These are phyloP conservation scores for Pyrrhosoma nymphula DNA, from an alignment of 2,888 invertebrate species.

Conservation along the genomic window DNA sequence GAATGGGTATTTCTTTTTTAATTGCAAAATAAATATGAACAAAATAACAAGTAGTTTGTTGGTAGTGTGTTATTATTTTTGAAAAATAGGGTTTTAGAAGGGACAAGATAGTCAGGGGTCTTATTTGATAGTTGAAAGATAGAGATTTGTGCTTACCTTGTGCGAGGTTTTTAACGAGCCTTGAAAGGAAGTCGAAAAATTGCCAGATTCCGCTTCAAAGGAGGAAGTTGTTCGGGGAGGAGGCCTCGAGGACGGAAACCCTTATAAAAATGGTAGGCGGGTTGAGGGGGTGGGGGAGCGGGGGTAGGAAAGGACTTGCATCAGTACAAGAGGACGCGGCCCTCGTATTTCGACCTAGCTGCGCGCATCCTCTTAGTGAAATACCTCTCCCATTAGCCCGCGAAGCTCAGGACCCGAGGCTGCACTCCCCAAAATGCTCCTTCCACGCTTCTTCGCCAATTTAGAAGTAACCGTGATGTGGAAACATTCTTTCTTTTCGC, in stretches of 20 bases:
- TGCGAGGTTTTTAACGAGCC: background rate
- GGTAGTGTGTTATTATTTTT: too few species aligned
- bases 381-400: too few species aligned
- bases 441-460: too few species aligned
- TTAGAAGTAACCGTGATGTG: too few species aligned
- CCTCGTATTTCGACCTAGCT: background rate
- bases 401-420: too few species aligned
- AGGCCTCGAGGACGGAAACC: background rate
- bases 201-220: background rate
- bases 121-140: background rate
- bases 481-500: too few species aligned
- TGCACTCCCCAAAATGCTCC: too few species aligned
- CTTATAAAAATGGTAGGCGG: background rate
- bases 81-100: background rate
- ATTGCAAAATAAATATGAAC: too few species aligned
- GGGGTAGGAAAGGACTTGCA: background rate
- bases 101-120: background rate
- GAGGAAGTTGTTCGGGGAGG: background rate
- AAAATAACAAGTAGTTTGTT: too few species aligned
- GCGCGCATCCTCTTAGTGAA: too few species aligned
- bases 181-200: background rate
- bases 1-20: too few species aligned
- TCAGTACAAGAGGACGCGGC: background rate
- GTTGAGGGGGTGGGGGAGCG: background rate
- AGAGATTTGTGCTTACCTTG: background rate